A percentile compares a stretch with the other conserved stretches of the same genome.
Evolutionary conservation across 1,140 invertebrate species (phyloP).

Genomic region (Drosophila funebris): DNA sequence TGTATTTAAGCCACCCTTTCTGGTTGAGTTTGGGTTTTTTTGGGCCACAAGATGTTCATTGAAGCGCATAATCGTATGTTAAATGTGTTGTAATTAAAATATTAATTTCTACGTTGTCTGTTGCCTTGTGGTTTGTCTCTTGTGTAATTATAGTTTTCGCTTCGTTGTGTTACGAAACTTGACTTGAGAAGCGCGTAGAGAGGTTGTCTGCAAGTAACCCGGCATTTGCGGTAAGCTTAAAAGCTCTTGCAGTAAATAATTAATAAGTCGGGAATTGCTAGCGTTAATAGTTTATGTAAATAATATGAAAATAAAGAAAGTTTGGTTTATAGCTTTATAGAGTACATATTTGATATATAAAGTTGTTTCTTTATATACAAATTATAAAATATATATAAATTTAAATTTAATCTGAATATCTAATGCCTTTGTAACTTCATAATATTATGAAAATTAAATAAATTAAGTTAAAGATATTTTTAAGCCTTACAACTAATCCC

Average conservation of each 20-base stretch:
- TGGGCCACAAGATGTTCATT: slow-evolving; percentile 70
- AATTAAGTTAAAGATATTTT: no score
- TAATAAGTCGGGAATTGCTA: not conserved
- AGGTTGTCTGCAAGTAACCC: not conserved
- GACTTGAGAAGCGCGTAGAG: slow-evolving; percentile 3
- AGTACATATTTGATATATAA: no score
- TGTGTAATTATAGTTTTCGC: slow-evolving; percentile 69
- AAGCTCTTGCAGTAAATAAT: not conserved
- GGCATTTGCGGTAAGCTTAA: not conserved
- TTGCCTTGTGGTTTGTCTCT: slow-evolving; percentile 58
- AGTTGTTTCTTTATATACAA: no score
- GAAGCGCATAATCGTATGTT: slow-evolving; percentile 81
- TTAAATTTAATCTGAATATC: no score
- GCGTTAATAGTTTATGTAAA: not conserved
- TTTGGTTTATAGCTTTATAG: no score
- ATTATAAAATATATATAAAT: no score
- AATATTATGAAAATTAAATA: no score
- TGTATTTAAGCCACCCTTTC: slow-evolving; percentile 52
- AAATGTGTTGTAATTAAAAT: slow-evolving; percentile 83
- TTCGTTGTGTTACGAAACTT: slow-evolving; percentile 21
- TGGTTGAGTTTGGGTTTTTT: slow-evolving; percentile 19
- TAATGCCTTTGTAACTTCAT: no score
- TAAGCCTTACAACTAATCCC: no score
- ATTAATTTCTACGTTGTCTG: slow-evolving; percentile 74
- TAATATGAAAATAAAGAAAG: not conserved